Evolutionary conservation across 23 tunicate species (phyloP).

Genomic region (Corella eumyota): DNA sequence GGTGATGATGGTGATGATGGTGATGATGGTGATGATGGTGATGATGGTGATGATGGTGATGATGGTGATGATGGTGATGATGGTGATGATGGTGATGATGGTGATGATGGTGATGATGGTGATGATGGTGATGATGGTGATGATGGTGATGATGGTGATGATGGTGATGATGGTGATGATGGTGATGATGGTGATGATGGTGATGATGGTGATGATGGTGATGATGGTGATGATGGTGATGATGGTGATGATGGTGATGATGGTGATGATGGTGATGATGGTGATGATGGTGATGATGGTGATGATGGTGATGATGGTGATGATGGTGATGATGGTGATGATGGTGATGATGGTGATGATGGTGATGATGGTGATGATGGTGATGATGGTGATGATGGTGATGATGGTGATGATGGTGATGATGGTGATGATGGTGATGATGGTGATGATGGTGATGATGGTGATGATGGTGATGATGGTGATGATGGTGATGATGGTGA

Average conservation of each 20-base stretch:
- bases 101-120: constrained; percentile 1
- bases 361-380: constrained; percentile 3
- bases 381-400: constrained; percentile 1
- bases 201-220: constrained; percentile 2
- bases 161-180: constrained; percentile 1
- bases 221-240: too few relatives aligned
- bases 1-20: constrained; percentile 6
- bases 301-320: constrained; percentile 10
- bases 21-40: constrained; percentile 20
- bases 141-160: constrained; percentile 2
- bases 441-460: constrained; percentile 4
- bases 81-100: constrained; percentile 2
- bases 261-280: constrained; percentile 5
- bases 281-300: constrained; percentile 2
- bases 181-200: constrained; percentile 1
- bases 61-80: constrained; percentile 2
- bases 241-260: constrained; percentile 3
- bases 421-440: constrained; percentile 1
- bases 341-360: constrained; percentile 2
- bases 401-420: neutral
- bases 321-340: constrained; percentile 1
- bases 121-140: constrained; percentile 2
- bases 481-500: constrained; percentile 4
- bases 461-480: neutral
- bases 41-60: constrained; percentile 8